phyloP scores from a whole-genome alignment of 2,113 vertebrate species.

The Pygoscelis antarcticus region DNA sequence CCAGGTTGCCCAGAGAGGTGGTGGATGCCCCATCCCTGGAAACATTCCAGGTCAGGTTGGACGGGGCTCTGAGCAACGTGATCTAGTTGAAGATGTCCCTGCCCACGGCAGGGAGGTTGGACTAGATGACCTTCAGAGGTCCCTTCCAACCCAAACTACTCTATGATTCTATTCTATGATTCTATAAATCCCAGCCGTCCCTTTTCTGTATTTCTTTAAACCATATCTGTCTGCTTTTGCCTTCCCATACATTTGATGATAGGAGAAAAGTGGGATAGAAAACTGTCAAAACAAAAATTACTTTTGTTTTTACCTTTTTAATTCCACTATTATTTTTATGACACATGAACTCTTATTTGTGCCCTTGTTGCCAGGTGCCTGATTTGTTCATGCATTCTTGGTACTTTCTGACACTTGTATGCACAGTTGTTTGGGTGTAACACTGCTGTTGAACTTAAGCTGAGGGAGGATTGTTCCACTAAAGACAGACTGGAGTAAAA shows the following conservation, averaged over 20 bases:
- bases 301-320: neutral
- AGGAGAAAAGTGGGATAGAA: neutral
- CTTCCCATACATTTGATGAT: rapidly evolving
- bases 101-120: too few relatives aligned
- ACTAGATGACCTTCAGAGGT: too few relatives aligned
- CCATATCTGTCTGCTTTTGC: neutral
- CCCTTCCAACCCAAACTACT: too few relatives aligned
- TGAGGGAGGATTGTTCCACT: neutral
- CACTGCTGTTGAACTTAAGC: neutral
- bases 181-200: neutral
- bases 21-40: too few relatives aligned
- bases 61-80: too few relatives aligned
- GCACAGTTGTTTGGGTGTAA: neutral
- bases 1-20: too few relatives aligned
- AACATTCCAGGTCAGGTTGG: too few relatives aligned
- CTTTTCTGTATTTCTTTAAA: neutral
- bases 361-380: neutral
- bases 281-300: neutral
- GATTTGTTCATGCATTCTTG: neutral
- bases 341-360: neutral
- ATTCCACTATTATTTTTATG: neutral
- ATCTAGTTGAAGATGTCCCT: too few relatives aligned
- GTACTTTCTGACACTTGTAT: neutral
- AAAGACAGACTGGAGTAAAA: neutral
- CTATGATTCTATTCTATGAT: too few relatives aligned